A percentile compares a stretch with the other conserved stretches of the same genome.
phyloP scores from a whole-genome alignment of 2,797 vertebrate species.

The Coluber constrictor region DNA sequence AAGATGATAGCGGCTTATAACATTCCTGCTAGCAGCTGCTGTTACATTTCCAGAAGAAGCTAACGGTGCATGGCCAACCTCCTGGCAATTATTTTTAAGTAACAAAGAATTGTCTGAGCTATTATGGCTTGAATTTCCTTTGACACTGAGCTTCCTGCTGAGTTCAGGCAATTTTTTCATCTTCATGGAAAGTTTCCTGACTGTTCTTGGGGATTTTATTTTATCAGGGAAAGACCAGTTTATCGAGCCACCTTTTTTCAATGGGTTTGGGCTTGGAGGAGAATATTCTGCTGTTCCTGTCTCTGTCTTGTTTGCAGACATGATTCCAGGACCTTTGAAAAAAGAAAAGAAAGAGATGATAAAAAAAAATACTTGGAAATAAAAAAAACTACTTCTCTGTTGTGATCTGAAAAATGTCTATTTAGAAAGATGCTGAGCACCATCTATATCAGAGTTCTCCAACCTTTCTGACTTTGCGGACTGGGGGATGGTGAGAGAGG shows the following conservation, averaged over 20 bases:
- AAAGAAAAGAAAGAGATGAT: slow-evolving; percentile 37
- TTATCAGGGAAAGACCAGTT: slow-evolving; percentile 97
- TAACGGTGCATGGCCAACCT: slow-evolving; percentile 68
- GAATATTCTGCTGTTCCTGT: slow-evolving; percentile 75
- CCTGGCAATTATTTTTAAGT: slow-evolving; percentile 65
- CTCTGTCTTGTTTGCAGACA: slow-evolving; percentile 73
- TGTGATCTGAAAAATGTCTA: slow-evolving; percentile 24
- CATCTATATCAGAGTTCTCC: not conserved
- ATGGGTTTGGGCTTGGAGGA: slow-evolving; percentile 87
- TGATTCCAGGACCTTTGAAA: slow-evolving; percentile 60
- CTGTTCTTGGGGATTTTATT: slow-evolving; percentile 95
- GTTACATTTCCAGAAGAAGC: slow-evolving; percentile 71
- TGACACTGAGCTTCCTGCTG: slow-evolving; percentile 90
- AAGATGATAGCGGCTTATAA: slow-evolving; percentile 95
- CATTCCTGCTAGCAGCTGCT: slow-evolving; percentile 83
- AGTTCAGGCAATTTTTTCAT: slow-evolving; percentile 98
- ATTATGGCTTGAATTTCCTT: slow-evolving; percentile 78
- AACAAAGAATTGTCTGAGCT: slow-evolving; percentile 71
- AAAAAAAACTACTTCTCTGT: slow-evolving; percentile 32
- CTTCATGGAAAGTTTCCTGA: slow-evolving; percentile 97
- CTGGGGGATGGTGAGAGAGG: not conserved
- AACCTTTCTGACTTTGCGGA: not conserved
- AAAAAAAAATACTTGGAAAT: slow-evolving; percentile 10
- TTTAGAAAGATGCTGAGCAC: slow-evolving; percentile 25
- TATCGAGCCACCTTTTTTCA: slow-evolving; percentile 89